phyloP scores from a whole-genome alignment of 1,140 invertebrate species.

The Drosophila carrolli region DNA sequence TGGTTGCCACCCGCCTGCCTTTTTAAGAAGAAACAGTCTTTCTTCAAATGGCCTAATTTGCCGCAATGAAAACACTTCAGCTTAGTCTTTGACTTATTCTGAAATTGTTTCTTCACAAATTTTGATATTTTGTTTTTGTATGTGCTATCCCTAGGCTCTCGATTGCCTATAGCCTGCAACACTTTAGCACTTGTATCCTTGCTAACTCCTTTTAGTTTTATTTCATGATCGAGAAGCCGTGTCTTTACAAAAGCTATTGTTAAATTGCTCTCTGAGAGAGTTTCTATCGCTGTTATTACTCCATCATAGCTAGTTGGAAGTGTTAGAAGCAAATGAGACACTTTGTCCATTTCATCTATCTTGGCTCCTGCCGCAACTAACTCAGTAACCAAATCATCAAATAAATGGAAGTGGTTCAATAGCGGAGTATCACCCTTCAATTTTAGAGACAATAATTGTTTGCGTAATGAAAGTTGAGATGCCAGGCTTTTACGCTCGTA shows the following conservation, averaged over 20 bases:
- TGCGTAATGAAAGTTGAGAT: too few relatives aligned
- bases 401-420: too few relatives aligned
- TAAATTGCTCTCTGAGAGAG: background rate
- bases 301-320: too few relatives aligned
- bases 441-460: too few relatives aligned
- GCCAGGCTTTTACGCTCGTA: too few relatives aligned
- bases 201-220: conserved; percentile 13
- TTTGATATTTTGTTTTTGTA: conserved; percentile 8
- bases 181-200: conserved; percentile 25
- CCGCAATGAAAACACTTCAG: conserved; percentile 56
- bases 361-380: too few relatives aligned
- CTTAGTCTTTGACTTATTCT: conserved; percentile 14
- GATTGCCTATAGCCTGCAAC: conserved; percentile 6
- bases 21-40: conserved; percentile 60
- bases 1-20: too few relatives aligned
- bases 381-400: too few relatives aligned
- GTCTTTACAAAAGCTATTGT: conserved; percentile 31
- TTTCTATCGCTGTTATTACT: too few relatives aligned
- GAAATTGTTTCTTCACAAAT: conserved; percentile 14
- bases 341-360: too few relatives aligned
- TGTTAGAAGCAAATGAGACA: too few relatives aligned
- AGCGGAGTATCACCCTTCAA: too few relatives aligned
- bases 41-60: conserved; percentile 52
- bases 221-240: conserved; percentile 24
- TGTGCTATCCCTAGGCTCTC: conserved; percentile 8